Conservation (phyloP, 35 echinoderm and acorn worm genomes). For the Diadema setosum region DNA sequence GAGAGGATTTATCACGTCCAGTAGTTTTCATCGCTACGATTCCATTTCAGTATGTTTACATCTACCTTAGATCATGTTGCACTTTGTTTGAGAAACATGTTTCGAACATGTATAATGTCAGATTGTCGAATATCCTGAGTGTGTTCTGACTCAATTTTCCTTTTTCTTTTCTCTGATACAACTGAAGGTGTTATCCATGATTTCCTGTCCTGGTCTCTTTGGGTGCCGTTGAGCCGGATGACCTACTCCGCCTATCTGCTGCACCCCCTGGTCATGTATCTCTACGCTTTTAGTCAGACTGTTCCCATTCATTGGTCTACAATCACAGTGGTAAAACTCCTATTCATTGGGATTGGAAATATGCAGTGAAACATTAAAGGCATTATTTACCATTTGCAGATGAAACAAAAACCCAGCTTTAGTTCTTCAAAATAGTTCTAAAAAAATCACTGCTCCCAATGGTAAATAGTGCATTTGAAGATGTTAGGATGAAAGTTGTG, state of each 20-base stretch:
- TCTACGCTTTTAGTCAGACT: neutral
- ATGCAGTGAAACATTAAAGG: no score
- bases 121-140: neutral
- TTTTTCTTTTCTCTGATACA: neutral
- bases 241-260: slow-evolving; percentile 81
- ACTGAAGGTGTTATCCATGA: slow-evolving; percentile 74
- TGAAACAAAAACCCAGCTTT: no score
- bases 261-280: slow-evolving; percentile 58
- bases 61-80: no score
- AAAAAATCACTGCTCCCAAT: no score
- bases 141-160: neutral
- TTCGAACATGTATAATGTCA: neutral
- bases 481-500: no score
- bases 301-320: neutral
- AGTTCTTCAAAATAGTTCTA: no score
- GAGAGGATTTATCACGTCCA: no score
- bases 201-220: slow-evolving; percentile 60
- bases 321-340: neutral
- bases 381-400: no score
- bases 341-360: neutral
- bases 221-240: slow-evolving; percentile 66
- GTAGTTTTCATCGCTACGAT: no score
- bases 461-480: no score
- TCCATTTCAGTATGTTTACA: no score
- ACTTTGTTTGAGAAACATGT: neutral